Percentiles rank a stretch among this genome's conserved stretches.
Conservation (phyloP, 2,888 invertebrate genomes). For the Graphium colonna region DNA sequence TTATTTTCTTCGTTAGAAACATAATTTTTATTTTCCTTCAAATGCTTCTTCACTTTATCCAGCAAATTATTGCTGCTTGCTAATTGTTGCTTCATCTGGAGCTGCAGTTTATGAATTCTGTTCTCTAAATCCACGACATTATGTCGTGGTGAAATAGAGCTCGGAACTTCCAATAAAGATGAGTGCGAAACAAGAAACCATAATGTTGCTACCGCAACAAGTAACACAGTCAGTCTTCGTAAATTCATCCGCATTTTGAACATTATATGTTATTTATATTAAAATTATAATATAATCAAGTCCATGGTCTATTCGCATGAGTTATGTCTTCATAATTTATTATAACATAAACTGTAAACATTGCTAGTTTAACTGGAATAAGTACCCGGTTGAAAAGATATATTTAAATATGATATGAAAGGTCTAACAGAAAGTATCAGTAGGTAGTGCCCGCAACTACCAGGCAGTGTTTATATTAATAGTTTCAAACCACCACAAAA, state of each 20-base stretch:
- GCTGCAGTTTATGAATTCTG: constrained; percentile 46
- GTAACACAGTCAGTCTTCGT: constrained; percentile 46
- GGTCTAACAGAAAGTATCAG: background rate
- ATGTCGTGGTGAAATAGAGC: constrained; percentile 25
- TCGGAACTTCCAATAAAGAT: constrained; percentile 46
- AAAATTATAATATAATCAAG: constrained; percentile 26
- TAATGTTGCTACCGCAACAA: constrained; percentile 41
- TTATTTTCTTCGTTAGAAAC: constrained; percentile 23
- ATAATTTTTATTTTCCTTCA: constrained; percentile 35
- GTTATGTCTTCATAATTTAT: constrained; percentile 25
- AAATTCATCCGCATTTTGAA: constrained; percentile 65
- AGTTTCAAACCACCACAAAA: background rate
- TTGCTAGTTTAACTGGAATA: constrained; percentile 16
- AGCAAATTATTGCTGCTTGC: constrained; percentile 51
- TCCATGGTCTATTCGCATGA: constrained; percentile 31
- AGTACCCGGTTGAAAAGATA: constrained; percentile 5
- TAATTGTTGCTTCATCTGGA: constrained; percentile 46
- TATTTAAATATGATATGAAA: background rate
- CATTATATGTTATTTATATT: constrained; percentile 1
- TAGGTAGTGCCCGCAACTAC: background rate
- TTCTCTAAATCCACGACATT: constrained; percentile 43
- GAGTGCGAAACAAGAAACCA: constrained; percentile 57
- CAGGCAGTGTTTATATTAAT: background rate
- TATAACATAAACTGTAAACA: constrained; percentile 34
- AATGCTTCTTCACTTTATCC: constrained; percentile 43